phyloP scores from a whole-genome alignment of 2,888 invertebrate genomes.

The Limulus polyphemus region DNA sequence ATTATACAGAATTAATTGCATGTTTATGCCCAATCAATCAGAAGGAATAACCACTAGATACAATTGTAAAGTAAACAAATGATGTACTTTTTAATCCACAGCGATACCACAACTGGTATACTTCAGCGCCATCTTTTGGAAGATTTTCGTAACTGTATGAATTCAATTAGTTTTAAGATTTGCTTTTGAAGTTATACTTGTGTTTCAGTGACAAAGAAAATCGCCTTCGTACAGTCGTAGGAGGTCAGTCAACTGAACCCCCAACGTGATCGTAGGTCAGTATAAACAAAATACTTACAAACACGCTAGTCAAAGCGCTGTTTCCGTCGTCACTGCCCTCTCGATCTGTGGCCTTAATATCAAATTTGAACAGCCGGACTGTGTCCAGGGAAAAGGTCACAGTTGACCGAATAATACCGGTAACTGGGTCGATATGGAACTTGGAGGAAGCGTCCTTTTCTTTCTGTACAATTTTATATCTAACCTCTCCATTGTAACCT shows the following conservation, averaged over 20 bases:
- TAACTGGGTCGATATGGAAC: slow-evolving; percentile 62
- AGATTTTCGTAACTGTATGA: too few relatives aligned
- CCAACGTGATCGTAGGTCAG: not conserved
- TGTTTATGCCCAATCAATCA: too few relatives aligned
- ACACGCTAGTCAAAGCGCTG: slow-evolving; percentile 70
- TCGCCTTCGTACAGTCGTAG: not conserved
- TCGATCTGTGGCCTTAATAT: slow-evolving; percentile 73
- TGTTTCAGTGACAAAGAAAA: too few relatives aligned
- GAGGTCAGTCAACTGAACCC: not conserved
- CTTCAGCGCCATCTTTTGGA: too few relatives aligned
- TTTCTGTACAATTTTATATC: slow-evolving; percentile 55
- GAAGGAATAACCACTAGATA: too few relatives aligned
- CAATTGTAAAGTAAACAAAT: too few relatives aligned
- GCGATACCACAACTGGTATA: too few relatives aligned
- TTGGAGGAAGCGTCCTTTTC: slow-evolving; percentile 56
- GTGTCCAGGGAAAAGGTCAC: slow-evolving; percentile 54
- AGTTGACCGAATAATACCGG: slow-evolving; percentile 61
- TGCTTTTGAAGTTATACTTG: too few relatives aligned
- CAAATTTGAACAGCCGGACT: slow-evolving; percentile 68
- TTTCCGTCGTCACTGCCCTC: slow-evolving; percentile 66
- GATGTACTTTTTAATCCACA: too few relatives aligned
- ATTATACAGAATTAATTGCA: too few relatives aligned
- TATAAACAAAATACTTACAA: slow-evolving; percentile 44
- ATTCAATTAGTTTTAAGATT: not conserved
- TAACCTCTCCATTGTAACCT: slow-evolving; percentile 62